phyloP scores from a whole-genome alignment of 2,113 vertebrate genomes.

The Eolophus roseicapilla region DNA sequence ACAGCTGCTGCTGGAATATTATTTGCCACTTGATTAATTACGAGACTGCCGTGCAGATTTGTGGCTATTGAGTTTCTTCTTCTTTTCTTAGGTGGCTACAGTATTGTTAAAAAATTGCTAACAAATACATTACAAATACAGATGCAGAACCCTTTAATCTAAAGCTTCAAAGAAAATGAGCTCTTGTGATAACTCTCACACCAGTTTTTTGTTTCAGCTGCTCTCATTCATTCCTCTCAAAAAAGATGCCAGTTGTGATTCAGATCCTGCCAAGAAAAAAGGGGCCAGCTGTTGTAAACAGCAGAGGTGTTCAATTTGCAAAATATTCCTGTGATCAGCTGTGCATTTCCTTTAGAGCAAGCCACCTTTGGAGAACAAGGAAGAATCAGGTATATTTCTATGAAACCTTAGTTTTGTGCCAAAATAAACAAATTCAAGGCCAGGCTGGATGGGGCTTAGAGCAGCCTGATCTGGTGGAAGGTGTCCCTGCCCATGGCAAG shows the following conservation, averaged over 20 bases:
- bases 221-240: background rate
- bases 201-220: background rate
- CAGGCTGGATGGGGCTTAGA: background rate
- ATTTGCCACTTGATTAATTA: background rate
- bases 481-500: background rate
- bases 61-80: background rate
- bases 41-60: background rate
- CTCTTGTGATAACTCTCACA: background rate
- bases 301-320: background rate
- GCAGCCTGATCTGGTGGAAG: background rate
- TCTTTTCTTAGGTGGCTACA: background rate
- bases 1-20: background rate
- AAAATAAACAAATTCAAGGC: background rate
- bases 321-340: background rate
- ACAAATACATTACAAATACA: background rate
- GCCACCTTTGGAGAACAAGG: background rate
- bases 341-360: background rate
- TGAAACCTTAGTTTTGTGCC: background rate
- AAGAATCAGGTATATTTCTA: background rate
- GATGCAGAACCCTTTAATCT: background rate
- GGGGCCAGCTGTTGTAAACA: background rate
- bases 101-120: background rate
- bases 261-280: background rate
- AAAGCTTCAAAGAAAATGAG: slow-evolving; percentile 6
- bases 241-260: background rate